phyloP scores from a whole-genome alignment of 2,888 invertebrate genomes.

The Halictus quadricinctus region DNA sequence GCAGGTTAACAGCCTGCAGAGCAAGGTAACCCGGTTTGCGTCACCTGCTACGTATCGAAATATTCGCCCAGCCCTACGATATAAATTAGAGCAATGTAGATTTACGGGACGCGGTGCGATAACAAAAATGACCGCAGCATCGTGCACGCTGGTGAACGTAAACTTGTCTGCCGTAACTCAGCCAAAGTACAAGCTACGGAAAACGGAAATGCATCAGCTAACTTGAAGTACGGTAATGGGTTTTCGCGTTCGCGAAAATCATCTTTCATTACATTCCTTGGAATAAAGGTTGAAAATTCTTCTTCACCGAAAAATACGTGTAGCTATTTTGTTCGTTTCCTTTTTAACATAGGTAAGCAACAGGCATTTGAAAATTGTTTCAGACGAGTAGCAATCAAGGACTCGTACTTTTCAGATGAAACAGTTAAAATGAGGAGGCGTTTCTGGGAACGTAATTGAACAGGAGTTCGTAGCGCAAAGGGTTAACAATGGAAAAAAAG shows the following conservation, averaged over 20 bases:
- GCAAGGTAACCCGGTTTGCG: constrained; percentile 36
- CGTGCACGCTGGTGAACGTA: not conserved
- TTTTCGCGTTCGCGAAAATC: not conserved
- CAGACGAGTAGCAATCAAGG: too few species aligned
- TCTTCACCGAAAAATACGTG: too few species aligned
- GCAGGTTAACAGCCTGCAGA: constrained; percentile 10
- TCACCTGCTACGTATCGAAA: constrained; percentile 13
- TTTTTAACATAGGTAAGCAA: too few species aligned
- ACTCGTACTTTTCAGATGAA: too few species aligned
- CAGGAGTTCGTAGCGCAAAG: rapidly evolving
- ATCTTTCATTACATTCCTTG: not conserved
- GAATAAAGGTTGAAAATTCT: too few species aligned
- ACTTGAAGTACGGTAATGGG: not conserved
- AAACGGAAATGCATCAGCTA: not conserved
- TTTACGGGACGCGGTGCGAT: not conserved
- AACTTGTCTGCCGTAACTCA: not conserved
- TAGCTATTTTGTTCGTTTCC: too few species aligned
- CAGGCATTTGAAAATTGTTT: too few species aligned
- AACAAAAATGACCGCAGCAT: not conserved
- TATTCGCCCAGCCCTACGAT: not conserved
- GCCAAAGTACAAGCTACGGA: not conserved
- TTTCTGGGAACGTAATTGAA: too few species aligned
- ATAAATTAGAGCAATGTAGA: not conserved
- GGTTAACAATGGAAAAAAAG: too few species aligned
- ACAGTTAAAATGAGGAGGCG: too few species aligned